Evolutionary conservation across 2,797 vertebrate species (phyloP), one percentile per base, ranked within the genome.

Genomic region (Lutjanus campechanus): DNA sequence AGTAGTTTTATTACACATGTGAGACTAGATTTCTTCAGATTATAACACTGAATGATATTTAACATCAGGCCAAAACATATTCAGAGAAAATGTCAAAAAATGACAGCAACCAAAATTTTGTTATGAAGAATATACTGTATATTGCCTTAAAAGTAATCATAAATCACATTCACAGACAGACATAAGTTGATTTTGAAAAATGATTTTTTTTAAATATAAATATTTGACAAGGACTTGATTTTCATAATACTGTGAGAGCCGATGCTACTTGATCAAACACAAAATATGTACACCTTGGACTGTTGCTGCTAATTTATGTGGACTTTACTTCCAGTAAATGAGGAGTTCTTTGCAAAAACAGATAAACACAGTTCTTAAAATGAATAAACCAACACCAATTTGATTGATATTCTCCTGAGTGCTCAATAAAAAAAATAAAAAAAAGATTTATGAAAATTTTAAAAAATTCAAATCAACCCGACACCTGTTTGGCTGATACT

Each of bases 61-160:
- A 55, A 59, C 17, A 59, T 51, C 20, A 50, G 13, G 11, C 9
- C 5, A 29, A 64, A 59, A 49, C 25, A 11, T 60, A 53, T 1
- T 55, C 19, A 85, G 20, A 59, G 19, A 61, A 69, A 60, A 56
- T 49, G n/a, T 46, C 50, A 36, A 36, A 36, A 36, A 36, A 36
- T 49, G 16, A 63, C 16, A 56, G 60, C 11, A 43, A 67, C 20
- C 8, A 22, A 25, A 1, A 47, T 50, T 54, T 0, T 55, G 7
- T 56, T 15, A 11, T 12, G 20, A 54, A 54, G 11, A 36, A 46
- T 11, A 20, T 11, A 25, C 15, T 25, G 43, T 49, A 1, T 44
- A 16, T 51, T 51, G 3, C 11, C 8, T 43, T 13, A 2, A 54
- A 65, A 13, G 5, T 1, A 19, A 66, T 66, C 2, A 1, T 17